Base-by-base conservation (phyloP, 2,797 vertebrate genomes). In the Pangasius djambal region DNA sequence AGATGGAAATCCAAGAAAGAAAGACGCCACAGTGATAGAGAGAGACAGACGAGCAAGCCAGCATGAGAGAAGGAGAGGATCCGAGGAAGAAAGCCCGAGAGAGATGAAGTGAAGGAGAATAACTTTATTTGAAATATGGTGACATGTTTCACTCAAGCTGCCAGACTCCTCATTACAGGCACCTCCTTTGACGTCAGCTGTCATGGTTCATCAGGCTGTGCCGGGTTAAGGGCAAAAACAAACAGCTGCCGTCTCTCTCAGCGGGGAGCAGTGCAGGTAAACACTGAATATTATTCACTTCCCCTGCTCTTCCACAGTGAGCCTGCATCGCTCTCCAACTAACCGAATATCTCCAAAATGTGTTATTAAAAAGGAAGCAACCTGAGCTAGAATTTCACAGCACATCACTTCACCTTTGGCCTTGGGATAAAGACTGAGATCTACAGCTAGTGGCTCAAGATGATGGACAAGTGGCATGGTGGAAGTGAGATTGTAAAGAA, bases 151-250 rank as follows among this genome's bases (percentile, higher is more conserved):
- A 94, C 93, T 96, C 95, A 94, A 93, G 92, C 94, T 91, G 92
- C 92, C 91, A 94, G 92, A 91, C 92, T 95, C 91, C 94, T 96
- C 94, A 95, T 96, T 96, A 96, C 90, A 93, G 93, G 90, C 91
- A 94, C 85, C 94, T 94, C 94, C 93, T 95, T 91, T 95, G 94
- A 96, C 94, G 91, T 95, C 94, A 95, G 93, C 94, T 96, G 95
- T 95, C 95, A 96, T 92, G 91, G 94, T 94, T 95, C 94, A 95
- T 95, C 95, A 95, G 90, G 92, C 77, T 90, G 86, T 92, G 92
- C 88, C 92, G 90, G 94, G 93, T 93, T 94, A 91, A 93, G 91
- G 91, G 72, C 91, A 90, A 93, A 94, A 93, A 94, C 91, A 94
- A 95, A 94, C 93, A 95, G 93, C 93, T 95, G 94, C 93, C 94